Evolutionary conservation across 2,797 vertebrate genomes (phyloP), one percentile per base, ranked within the genome.

Genomic region (Hirundo rustica): DNA sequence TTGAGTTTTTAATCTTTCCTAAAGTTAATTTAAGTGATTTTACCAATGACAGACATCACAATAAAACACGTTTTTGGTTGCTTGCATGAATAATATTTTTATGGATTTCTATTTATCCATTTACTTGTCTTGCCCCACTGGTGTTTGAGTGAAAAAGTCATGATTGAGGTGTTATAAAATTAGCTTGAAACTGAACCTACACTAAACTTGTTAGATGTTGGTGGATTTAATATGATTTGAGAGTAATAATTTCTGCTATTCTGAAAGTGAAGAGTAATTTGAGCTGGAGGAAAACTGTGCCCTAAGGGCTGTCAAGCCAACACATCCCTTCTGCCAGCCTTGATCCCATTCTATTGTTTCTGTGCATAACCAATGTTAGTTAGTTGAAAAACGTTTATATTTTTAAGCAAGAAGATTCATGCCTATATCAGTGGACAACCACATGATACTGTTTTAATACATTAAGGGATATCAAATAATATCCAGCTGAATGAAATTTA

Each of bases 371-470:
- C 29, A 34, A 5, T 8, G 7, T 16, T 50, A 47, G 20, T 0
- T 1, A 40, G 38, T 38, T 38, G 7, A 55, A 66, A 62, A 53
- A 5, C 0, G 0, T 19, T 21, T 36, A 0, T 7, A 38, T 21
- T 27, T 2, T 54, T 74, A 4, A 25, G 3, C 5, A 47, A 45
- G 30, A 26, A 32, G 16, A 45, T 30, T 60, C 23, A 51, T 74
- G 22, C 1, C 1, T 5, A 25, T 80, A 83, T 80, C 18, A 54
- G 16, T 20, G 11, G 11, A 47, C 36, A 16, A 13, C 3, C 16
- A 18, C 32, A 26, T 1, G 0, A 25, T 22, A 51, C 5, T 54
- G 2, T 64, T 84, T 88, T 53, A 68, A 74, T 60, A 36, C 10
- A 23, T 7, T 85, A 22, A 53, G 29, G 9, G 70, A 74, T 64